phyloP scores from a whole-genome alignment of 2,113 vertebrate genomes.

The Corydoras sp. region DNA sequence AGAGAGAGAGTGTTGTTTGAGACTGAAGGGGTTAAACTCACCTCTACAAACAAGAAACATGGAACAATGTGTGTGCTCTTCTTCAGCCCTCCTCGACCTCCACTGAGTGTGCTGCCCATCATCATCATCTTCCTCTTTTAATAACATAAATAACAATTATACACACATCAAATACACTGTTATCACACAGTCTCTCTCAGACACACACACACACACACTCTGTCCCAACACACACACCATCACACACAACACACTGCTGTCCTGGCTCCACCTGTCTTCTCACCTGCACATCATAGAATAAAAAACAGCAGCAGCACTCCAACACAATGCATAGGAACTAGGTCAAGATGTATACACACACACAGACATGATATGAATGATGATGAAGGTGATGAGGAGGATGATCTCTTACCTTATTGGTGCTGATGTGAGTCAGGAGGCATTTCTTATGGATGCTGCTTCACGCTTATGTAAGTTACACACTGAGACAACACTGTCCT shows the following conservation, averaged over 20 bases:
- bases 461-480: not conserved
- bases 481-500: not conserved
- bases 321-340: slow-evolving; percentile 14
- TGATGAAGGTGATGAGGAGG: not conserved
- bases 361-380: not conserved
- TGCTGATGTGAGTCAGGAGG: slow-evolving; percentile 6
- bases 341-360: not conserved
- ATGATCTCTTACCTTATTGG: slow-evolving; percentile 14
- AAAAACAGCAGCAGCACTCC: not conserved
- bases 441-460: not conserved
- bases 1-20: too few species aligned
- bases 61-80: slow-evolving; percentile 70
- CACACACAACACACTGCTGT: too few species aligned
- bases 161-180: not conserved
- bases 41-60: slow-evolving; percentile 71
- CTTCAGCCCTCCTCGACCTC: slow-evolving; percentile 49
- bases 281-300: not conserved
- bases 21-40: slow-evolving; percentile 44
- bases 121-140: not conserved
- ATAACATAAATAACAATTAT: slow-evolving; percentile 5
- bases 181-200: too few species aligned
- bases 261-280: too few species aligned
- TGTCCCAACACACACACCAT: not conserved
- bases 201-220: slow-evolving; percentile 1
- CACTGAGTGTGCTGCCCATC: slow-evolving; percentile 28